Evolutionary conservation across 2,113 vertebrate species (phyloP).

Genomic region (Tiliqua scincoides): DNA sequence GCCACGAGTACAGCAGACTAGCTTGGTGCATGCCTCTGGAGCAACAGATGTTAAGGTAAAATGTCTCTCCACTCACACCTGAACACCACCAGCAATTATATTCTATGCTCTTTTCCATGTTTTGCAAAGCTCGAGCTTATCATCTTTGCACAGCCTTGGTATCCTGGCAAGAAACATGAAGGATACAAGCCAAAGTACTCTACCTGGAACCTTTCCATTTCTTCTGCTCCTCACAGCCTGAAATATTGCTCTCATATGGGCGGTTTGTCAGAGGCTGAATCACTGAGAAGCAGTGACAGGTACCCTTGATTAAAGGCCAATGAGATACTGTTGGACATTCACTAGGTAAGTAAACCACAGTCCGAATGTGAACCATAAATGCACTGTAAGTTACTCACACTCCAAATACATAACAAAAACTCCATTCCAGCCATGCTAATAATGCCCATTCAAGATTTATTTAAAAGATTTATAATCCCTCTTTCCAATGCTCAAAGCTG

Average conservation of each 20-base stretch:
- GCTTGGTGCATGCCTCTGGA: not conserved
- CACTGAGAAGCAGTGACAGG: slow-evolving; percentile 13
- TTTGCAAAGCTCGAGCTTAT: not conserved
- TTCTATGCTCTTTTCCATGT: not conserved
- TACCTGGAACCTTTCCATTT: slow-evolving; percentile 31
- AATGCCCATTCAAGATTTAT: not conserved
- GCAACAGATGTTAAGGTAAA: not conserved
- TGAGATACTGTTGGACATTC: slow-evolving; percentile 31
- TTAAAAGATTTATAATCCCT: too few relatives aligned
- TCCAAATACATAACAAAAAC: not conserved
- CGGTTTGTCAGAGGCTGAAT: slow-evolving; percentile 40
- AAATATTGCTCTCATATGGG: slow-evolving; percentile 3
- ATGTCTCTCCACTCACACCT: not conserved
- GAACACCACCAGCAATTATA: not conserved
- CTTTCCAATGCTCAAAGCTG: too few relatives aligned
- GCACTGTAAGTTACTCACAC: not conserved
- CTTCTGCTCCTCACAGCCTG: not conserved
- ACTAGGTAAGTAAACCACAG: not conserved
- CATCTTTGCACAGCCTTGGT: not conserved
- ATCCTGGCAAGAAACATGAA: slow-evolving; percentile 14
- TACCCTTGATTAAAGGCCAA: slow-evolving; percentile 9
- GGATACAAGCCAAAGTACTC: slow-evolving; percentile 24
- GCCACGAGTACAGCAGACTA: not conserved
- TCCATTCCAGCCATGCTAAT: not conserved
- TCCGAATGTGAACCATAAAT: slow-evolving; percentile 11